Evolutionary conservation across 1,140 invertebrate species (phyloP).

Genomic region (Antheraea mylitta): DNA sequence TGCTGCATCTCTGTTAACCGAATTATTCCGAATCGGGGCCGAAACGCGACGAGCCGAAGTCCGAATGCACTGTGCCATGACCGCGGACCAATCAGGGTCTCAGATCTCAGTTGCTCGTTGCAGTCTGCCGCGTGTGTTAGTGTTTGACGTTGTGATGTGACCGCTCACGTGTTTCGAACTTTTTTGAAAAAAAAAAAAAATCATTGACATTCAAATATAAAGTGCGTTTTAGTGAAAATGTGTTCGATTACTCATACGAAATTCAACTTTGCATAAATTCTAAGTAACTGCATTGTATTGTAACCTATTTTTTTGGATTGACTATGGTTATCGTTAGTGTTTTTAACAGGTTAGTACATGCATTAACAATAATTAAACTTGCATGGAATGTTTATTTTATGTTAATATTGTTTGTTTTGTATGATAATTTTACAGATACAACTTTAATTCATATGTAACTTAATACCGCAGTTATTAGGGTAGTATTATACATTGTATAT

Average conservation of each 20-base stretch:
- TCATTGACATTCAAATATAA: conserved; percentile 36
- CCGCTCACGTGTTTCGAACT: conserved; percentile 36
- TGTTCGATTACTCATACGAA: conserved; percentile 35
- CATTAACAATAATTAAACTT: conserved; percentile 6
- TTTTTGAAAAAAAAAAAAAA: conserved; percentile 26
- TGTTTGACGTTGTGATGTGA: conserved; percentile 36
- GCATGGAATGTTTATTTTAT: not conserved
- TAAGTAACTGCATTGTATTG: conserved; percentile 25
- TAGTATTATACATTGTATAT: no score
- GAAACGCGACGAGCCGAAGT: conserved; percentile 11
- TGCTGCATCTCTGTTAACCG: conserved; percentile 36
- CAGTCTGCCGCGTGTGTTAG: conserved; percentile 23
- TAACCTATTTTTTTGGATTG: conserved; percentile 50
- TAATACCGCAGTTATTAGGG: no score
- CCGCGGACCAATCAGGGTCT: conserved; percentile 36
- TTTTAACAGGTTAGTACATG: conserved; percentile 65
- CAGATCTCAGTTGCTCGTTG: conserved; percentile 44
- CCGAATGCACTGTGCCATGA: conserved; percentile 14
- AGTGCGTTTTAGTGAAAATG: conserved; percentile 56
- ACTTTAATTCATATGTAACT: not conserved
- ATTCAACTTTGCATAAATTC: conserved; percentile 40
- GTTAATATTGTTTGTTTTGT: not conserved
- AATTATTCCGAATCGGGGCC: conserved; percentile 13
- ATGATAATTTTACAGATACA: not conserved
- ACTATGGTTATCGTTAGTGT: conserved; percentile 75